Evolutionary conservation across 2,888 invertebrate species (phyloP).

Genomic region (Polymixis flavicincta): DNA sequence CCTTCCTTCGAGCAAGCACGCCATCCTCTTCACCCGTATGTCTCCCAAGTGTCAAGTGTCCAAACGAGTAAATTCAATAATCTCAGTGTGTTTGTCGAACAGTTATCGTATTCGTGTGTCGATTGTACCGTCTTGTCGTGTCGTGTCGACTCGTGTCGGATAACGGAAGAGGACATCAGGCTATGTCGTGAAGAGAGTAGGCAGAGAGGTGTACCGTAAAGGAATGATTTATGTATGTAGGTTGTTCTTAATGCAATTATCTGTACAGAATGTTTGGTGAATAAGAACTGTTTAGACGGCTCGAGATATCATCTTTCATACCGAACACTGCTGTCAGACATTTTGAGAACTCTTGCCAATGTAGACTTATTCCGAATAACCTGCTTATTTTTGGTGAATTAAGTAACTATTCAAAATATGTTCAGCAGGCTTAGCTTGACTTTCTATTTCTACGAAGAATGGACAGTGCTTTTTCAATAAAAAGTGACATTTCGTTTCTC

Average conservation of each 20-base stretch:
- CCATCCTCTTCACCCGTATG: slow-evolving; percentile 36
- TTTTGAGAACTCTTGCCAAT: neutral
- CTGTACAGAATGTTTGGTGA: neutral
- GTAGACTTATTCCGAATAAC: neutral
- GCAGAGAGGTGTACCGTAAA: slow-evolving; percentile 25
- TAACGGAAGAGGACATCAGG: slow-evolving; percentile 56
- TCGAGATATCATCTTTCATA: neutral
- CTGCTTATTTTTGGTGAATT: neutral
- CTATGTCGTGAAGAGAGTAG: slow-evolving; percentile 4
- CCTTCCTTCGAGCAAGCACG: neutral
- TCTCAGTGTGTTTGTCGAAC: slow-evolving; percentile 64
- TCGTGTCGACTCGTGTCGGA: slow-evolving; percentile 44
- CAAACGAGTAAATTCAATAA: slow-evolving; percentile 70
- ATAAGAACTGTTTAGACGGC: neutral
- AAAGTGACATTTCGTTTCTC: no score
- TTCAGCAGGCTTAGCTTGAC: no score
- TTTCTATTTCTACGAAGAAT: no score
- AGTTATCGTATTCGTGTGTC: slow-evolving; percentile 64
- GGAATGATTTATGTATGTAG: neutral
- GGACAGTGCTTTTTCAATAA: no score
- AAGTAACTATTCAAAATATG: neutral
- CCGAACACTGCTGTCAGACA: neutral
- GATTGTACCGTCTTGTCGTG: slow-evolving; percentile 55
- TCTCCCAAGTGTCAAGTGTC: slow-evolving; percentile 59
- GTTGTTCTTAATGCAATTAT: neutral